These are phyloP conservation scores for Psylliodes chrysocephalus DNA, from an alignment of 2,888 invertebrate genomes.

Conservation along the genomic window DNA sequence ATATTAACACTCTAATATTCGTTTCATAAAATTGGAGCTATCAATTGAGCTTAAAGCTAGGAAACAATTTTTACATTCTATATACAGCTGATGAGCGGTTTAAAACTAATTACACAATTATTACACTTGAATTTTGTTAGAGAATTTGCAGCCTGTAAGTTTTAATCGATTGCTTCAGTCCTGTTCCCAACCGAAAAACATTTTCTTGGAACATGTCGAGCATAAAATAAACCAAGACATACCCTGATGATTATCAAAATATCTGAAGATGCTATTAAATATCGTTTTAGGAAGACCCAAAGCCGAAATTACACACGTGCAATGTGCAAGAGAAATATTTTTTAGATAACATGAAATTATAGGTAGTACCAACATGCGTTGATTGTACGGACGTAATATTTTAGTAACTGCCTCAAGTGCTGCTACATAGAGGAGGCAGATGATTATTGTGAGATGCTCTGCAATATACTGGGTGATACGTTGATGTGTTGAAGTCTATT, in stretches of 20 bases:
- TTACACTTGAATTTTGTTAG: background rate
- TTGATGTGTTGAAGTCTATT: too few species aligned
- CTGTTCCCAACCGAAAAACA: too few species aligned
- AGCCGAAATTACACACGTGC: slow-evolving; percentile 39
- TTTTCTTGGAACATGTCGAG: background rate
- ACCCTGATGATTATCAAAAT: slow-evolving; percentile 30
- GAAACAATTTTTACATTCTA: background rate
- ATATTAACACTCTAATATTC: background rate
- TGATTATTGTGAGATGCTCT: slow-evolving; percentile 20
- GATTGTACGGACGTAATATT: slow-evolving; percentile 31
- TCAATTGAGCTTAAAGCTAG: background rate
- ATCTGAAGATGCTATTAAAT: slow-evolving; percentile 34
- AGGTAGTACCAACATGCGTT: slow-evolving; percentile 16
- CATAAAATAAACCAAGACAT: slow-evolving; percentile 3
- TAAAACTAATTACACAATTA: background rate
- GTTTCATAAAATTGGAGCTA: background rate
- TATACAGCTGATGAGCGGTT: background rate
- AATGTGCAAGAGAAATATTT: slow-evolving; percentile 36
- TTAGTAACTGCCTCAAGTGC: slow-evolving; percentile 29
- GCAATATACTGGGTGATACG: slow-evolving; percentile 8
- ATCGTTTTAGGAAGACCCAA: slow-evolving; percentile 26
- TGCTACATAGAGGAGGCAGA: slow-evolving; percentile 23
- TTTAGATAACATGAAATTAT: slow-evolving; percentile 44
- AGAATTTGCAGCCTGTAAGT: background rate
- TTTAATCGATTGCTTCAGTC: too few species aligned